A percentile compares a stretch with the other conserved stretches of the same genome.
Conservation (phyloP, 2,113 vertebrate genomes). For the Phrynosoma blainvillii region DNA sequence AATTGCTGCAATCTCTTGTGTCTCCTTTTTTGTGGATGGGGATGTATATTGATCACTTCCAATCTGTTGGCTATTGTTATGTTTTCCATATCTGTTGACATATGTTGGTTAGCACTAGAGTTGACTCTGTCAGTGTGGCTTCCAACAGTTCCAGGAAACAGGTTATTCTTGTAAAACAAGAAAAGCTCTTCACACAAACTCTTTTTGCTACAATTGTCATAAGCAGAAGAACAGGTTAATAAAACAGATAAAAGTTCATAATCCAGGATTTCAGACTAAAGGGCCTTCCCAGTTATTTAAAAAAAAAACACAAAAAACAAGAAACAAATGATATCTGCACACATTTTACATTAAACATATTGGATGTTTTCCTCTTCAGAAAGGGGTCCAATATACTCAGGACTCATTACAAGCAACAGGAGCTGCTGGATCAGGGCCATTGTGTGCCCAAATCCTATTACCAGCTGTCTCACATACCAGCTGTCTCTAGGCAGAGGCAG, state of each 20-base stretch:
- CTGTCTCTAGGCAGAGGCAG: constrained; percentile 5
- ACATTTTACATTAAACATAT: background rate
- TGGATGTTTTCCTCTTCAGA: background rate
- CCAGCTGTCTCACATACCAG: constrained; percentile 9
- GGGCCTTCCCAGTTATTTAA: background rate
- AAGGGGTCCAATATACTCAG: background rate
- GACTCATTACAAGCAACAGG: background rate
- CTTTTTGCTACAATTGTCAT: background rate
- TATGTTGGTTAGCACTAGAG: too few relatives aligned
- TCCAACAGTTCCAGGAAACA: background rate
- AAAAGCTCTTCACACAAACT: background rate
- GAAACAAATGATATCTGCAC: background rate
- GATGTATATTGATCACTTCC: too few relatives aligned
- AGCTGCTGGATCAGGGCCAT: constrained; percentile 8
- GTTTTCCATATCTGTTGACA: too few relatives aligned
- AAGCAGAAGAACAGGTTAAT: background rate
- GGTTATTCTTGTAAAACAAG: constrained; percentile 8
- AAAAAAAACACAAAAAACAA: too few relatives aligned
- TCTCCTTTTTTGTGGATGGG: too few relatives aligned
- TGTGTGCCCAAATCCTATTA: constrained; percentile 12
- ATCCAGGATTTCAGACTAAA: background rate
- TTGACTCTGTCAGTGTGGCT: too few relatives aligned
- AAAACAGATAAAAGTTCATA: background rate
- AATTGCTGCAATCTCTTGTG: too few relatives aligned
- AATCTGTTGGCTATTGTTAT: too few relatives aligned